Percentiles rank a stretch among this genome's conserved stretches.
phyloP scores from a whole-genome alignment of 2,888 invertebrate species.

The Mythimna pallens region DNA sequence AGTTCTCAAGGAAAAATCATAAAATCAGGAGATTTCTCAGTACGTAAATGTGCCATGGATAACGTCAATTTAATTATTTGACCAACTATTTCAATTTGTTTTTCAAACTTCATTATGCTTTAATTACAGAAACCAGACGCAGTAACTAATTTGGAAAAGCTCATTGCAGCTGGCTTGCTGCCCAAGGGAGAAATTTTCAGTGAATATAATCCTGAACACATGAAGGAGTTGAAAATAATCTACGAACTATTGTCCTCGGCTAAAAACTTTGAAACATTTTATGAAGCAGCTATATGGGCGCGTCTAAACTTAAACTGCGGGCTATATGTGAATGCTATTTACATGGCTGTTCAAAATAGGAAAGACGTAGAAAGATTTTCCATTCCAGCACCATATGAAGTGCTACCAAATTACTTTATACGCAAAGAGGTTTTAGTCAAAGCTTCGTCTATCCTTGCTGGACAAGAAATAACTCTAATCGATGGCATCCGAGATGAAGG shows the following conservation, averaged over 20 bases:
- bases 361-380: slow-evolving; percentile 90
- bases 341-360: slow-evolving; percentile 90
- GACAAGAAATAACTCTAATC: slow-evolving; percentile 72
- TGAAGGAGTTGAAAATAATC: slow-evolving; percentile 78
- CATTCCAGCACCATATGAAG: slow-evolving; percentile 92
- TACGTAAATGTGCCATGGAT: slow-evolving; percentile 57
- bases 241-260: slow-evolving; percentile 90
- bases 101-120: slow-evolving; percentile 26
- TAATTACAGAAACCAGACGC: slow-evolving; percentile 78
- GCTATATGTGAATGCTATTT: slow-evolving; percentile 91
- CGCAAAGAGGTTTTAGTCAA: slow-evolving; percentile 90
- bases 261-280: slow-evolving; percentile 90
- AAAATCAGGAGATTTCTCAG: slow-evolving; percentile 78
- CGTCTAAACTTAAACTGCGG: slow-evolving; percentile 92
- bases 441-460: slow-evolving; percentile 77
- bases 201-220: slow-evolving; percentile 79
- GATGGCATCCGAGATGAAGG: slow-evolving; percentile 80
- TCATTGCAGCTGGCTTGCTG: slow-evolving; percentile 76
- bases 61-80: background rate
- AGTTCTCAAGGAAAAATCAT: slow-evolving; percentile 78
- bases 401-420: slow-evolving; percentile 92
- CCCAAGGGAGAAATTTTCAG: slow-evolving; percentile 83
- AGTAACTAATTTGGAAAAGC: slow-evolving; percentile 74
- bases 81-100: background rate
- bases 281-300: slow-evolving; percentile 90